A percentile compares a stretch with the other conserved stretches of the same genome.
These are phyloP conservation scores for Eustalomyia histrio DNA, from an alignment of 2,888 invertebrate species.

Conservation along the genomic window DNA sequence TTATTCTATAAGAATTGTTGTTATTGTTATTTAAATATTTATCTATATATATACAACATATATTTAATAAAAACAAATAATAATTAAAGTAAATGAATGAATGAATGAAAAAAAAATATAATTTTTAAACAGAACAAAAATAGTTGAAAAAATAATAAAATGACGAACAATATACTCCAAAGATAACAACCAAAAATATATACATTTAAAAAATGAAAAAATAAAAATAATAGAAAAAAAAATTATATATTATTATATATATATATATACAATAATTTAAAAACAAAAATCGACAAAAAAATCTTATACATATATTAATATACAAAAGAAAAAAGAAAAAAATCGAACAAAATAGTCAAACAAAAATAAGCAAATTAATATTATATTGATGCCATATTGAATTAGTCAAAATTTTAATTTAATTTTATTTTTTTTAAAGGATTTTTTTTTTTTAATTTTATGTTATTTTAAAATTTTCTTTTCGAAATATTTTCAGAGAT, in stretches of 20 bases:
- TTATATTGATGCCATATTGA: constrained; percentile 62
- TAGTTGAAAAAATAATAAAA: constrained; percentile 60
- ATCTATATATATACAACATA: constrained; percentile 56
- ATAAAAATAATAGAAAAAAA: constrained; percentile 42
- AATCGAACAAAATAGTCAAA: constrained; percentile 53
- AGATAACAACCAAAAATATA: constrained; percentile 79
- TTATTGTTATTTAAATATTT: constrained; percentile 65
- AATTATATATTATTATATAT: constrained; percentile 54
- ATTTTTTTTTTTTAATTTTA: constrained; percentile 28
- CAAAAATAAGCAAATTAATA: constrained; percentile 32
- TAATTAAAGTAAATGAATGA: constrained; percentile 37
- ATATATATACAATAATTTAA: constrained; percentile 70
- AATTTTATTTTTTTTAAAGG: constrained; percentile 14
- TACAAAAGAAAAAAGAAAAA: constrained; percentile 45
- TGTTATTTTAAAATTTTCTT: no score
- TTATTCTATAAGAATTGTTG: constrained; percentile 61
- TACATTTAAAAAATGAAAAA: constrained; percentile 70
- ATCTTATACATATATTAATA: constrained; percentile 53
- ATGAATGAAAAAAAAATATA: constrained; percentile 66
- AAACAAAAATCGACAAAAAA: constrained; percentile 44
- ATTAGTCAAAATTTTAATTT: constrained; percentile 45
- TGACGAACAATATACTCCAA: constrained; percentile 78
- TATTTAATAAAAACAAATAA: constrained; percentile 44
- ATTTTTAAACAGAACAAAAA: constrained; percentile 64
- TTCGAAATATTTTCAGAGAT: constrained; percentile 30